Evolutionary conservation across 2,888 invertebrate species (phyloP).

Genomic region (Cerceris rybyensis): DNA sequence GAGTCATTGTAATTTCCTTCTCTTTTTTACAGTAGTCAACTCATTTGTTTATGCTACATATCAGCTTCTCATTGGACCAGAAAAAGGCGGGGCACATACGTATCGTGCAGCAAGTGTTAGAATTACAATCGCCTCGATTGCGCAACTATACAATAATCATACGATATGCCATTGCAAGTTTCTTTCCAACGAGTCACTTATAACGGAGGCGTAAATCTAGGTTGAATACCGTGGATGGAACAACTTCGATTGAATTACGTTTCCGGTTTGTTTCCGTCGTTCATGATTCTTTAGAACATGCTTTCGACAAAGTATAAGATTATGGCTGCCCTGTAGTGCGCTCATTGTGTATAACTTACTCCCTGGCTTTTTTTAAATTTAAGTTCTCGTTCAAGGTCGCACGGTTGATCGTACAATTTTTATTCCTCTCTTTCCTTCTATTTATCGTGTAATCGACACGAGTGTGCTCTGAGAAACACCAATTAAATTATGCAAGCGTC

Average conservation of each 20-base stretch:
- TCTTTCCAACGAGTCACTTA: neutral
- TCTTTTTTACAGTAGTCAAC: neutral
- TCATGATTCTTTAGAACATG: neutral
- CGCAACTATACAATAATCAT: slow-evolving; percentile 30
- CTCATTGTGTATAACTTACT: slow-evolving; percentile 28
- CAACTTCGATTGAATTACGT: slow-evolving; percentile 29
- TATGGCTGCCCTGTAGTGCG: slow-evolving; percentile 33
- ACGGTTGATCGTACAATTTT: slow-evolving; percentile 42
- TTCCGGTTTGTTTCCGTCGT: too few relatives aligned
- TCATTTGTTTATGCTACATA: neutral
- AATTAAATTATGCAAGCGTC: slow-evolving; percentile 42
- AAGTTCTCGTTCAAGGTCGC: slow-evolving; percentile 74
- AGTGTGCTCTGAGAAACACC: slow-evolving; percentile 28
- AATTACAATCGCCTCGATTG: slow-evolving; percentile 24
- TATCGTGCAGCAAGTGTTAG: slow-evolving; percentile 28
- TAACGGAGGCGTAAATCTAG: slow-evolving; percentile 3
- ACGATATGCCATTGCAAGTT: neutral
- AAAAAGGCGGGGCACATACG: neutral
- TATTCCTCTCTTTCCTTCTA: slow-evolving; percentile 29
- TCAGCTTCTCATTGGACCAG: neutral
- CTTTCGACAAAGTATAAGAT: slow-evolving; percentile 25
- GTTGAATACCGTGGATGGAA: neutral
- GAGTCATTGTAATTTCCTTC: too few relatives aligned
- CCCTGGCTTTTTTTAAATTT: slow-evolving; percentile 30
- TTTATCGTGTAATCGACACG: slow-evolving; percentile 38